Conservation (phyloP, 2,797 vertebrate species). For the Hippoglossus hippoglossus region DNA sequence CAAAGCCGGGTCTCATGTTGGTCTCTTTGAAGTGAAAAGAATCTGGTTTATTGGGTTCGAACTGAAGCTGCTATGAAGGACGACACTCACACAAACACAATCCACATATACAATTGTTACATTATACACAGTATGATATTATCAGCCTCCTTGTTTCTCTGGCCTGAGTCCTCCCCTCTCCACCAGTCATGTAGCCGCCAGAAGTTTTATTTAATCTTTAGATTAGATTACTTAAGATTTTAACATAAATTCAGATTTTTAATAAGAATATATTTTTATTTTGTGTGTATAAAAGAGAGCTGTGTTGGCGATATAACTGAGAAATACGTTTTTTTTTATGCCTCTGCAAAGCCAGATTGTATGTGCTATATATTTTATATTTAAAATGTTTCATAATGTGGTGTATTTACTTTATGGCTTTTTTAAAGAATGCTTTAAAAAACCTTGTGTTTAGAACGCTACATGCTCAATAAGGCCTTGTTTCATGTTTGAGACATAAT, state of each 20-base stretch:
- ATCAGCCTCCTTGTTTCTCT: background rate
- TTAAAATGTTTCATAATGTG: slow-evolving; percentile 38
- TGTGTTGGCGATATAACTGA: slow-evolving; percentile 1
- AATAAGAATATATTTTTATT: background rate
- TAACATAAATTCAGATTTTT: slow-evolving; percentile 15
- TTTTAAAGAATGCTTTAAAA: slow-evolving; percentile 44
- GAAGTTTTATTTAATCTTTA: background rate
- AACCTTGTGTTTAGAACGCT: slow-evolving; percentile 9
- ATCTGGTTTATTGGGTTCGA: slow-evolving; percentile 44
- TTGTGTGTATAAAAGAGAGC: background rate
- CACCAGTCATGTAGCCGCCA: background rate
- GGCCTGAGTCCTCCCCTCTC: background rate
- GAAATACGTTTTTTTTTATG: slow-evolving; percentile 21
- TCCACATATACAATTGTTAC: background rate
- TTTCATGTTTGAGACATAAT: slow-evolving; percentile 1
- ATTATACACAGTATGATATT: slow-evolving; percentile 5
- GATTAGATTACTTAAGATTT: slow-evolving; percentile 5
- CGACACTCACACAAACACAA: background rate
- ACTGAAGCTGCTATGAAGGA: slow-evolving; percentile 71
- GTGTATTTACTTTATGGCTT: slow-evolving; percentile 33
- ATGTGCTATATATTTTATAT: slow-evolving; percentile 51
- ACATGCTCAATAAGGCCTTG: background rate
- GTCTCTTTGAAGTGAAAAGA: slow-evolving; percentile 85
- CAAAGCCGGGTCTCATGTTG: slow-evolving; percentile 91
- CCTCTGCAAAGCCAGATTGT: slow-evolving; percentile 18